These are phyloP conservation scores for Aix galericulata DNA, from an alignment of 2,113 vertebrate species.

Conservation along the genomic window DNA sequence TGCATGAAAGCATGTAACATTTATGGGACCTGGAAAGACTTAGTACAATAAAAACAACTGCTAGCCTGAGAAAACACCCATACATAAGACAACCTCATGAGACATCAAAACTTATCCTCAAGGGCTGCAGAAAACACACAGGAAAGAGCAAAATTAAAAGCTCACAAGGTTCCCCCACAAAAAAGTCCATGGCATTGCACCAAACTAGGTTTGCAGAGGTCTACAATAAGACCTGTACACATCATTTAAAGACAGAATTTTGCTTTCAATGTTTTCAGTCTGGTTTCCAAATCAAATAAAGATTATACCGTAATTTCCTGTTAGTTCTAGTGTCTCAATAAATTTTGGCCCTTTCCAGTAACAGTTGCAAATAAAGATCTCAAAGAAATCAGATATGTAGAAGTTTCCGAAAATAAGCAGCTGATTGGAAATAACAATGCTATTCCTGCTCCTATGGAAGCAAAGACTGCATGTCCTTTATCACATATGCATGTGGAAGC, in stretches of 20 bases:
- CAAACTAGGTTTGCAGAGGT: not conserved
- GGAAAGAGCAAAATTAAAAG: not conserved
- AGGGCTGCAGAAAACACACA: not conserved
- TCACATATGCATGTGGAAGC: rapidly evolving
- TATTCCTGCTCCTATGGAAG: not conserved
- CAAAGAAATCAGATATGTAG: not conserved
- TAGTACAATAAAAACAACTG: not conserved
- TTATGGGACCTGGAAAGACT: not conserved
- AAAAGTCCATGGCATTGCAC: not conserved
- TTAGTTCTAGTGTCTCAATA: not conserved
- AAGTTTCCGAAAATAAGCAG: not conserved
- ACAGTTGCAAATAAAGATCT: not conserved
- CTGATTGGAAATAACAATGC: not conserved
- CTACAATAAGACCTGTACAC: not conserved
- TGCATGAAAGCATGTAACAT: not conserved
- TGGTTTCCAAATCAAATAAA: not conserved
- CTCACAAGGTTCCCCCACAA: rapidly evolving
- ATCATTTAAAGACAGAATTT: not conserved
- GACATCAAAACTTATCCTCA: not conserved
- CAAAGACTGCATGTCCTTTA: not conserved
- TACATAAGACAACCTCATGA: not conserved
- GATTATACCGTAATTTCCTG: not conserved
- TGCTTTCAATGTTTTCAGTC: not conserved
- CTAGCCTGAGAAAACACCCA: not conserved
- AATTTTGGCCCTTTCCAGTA: not conserved